Conservation (phyloP, 2,888 invertebrate genomes). For the Hesperia comma region DNA sequence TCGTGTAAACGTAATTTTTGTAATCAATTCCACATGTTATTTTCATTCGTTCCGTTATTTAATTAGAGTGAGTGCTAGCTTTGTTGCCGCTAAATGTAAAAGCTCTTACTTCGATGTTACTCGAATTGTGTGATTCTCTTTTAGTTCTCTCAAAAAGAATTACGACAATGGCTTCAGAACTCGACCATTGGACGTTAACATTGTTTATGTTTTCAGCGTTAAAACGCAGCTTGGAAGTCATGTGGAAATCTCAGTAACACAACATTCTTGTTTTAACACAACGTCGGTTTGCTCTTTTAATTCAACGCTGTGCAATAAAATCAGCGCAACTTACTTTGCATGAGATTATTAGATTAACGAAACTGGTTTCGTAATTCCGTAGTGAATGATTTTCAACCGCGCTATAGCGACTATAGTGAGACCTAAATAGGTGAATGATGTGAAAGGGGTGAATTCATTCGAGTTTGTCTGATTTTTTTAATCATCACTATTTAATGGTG, state of each 20-base stretch:
- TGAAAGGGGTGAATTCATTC: neutral
- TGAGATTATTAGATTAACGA: constrained; percentile 4
- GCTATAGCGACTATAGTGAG: neutral
- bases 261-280: neutral
- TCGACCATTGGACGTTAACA: constrained; percentile 1
- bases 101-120: constrained; percentile 22
- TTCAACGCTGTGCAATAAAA: neutral
- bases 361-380: neutral
- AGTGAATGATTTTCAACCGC: neutral
- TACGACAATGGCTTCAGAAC: constrained; percentile 5
- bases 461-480: neutral
- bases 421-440: neutral
- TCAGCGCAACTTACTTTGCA: neutral
- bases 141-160: constrained; percentile 14
- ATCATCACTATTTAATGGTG: neutral
- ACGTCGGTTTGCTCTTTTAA: neutral
- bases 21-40: constrained; percentile 10
- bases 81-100: constrained; percentile 15
- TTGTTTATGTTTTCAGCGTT: constrained; percentile 11
- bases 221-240: neutral
- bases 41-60: constrained; percentile 11
- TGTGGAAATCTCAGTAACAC: constrained; percentile 3
- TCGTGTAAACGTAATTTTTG: constrained; percentile 8
- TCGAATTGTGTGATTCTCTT: constrained; percentile 9
- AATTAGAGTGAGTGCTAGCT: constrained; percentile 23